phyloP scores from a whole-genome alignment of 1,140 invertebrate species.

The Apis laboriosa region DNA sequence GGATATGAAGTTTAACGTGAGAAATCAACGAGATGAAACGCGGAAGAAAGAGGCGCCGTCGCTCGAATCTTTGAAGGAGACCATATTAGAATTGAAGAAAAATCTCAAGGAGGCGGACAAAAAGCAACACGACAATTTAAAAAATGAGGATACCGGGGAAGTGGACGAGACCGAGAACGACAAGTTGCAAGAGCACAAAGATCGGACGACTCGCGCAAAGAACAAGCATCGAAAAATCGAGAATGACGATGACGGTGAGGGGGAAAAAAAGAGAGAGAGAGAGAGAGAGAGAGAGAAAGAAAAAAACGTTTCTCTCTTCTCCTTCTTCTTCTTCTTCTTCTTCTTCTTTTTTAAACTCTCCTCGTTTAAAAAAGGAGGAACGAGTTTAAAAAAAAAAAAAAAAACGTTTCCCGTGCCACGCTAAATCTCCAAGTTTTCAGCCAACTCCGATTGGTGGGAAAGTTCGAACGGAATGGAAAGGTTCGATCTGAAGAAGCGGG shows the following conservation, averaged over 20 bases:
- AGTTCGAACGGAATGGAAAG: neutral
- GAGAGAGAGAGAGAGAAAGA: too few species aligned
- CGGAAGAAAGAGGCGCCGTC: constrained; percentile 13
- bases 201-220: neutral
- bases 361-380: neutral
- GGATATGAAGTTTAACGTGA: neutral
- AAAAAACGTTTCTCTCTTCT: too few species aligned
- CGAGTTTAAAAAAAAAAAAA: neutral
- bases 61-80: constrained; percentile 61
- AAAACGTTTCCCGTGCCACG: neutral
- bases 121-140: neutral
- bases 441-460: constrained; percentile 13
- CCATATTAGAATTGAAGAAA: constrained; percentile 53
- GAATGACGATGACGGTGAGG: neutral
- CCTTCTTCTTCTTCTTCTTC: too few species aligned
- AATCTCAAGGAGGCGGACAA: constrained; percentile 37
- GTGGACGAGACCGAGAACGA: neutral
- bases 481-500: constrained; percentile 3
- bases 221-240: neutral
- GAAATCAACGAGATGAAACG: constrained; percentile 8
- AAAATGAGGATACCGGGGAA: neutral
- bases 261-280: too few species aligned
- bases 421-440: neutral
- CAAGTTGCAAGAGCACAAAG: neutral
- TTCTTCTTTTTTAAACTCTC: too few species aligned